Evolutionary conservation across 2,797 vertebrate species (phyloP), one percentile per base, ranked within the genome.

Genomic region (Phoebastria nigripes): DNA sequence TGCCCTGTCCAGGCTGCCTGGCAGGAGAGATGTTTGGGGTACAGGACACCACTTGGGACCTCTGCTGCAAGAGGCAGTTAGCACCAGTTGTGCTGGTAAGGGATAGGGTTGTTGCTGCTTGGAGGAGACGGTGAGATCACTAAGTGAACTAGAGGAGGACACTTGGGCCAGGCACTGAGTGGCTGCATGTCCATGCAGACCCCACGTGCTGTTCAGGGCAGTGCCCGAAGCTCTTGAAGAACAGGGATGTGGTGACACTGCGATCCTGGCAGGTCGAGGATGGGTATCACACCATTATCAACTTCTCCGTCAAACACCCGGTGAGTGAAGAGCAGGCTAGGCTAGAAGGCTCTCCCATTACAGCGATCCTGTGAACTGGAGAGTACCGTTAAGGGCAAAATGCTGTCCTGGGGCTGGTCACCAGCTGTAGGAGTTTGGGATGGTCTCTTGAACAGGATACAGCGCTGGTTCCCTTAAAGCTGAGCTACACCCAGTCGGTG

Each of bases 271-370:
- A 82, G 71, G 96, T 14, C 22, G 33, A 51, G 41, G 98, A 98
- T 15, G 97, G 98, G 3, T 98, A 98, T 80, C 98, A 98, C 59
- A 56, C 98, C 17, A 98, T 98, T 56, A 65, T 97, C 35, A 97
- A 98, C 97, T 98, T 97, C 97, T 98, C 98, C 0, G 97, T 98
- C 92, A 98, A 98, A 95, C 98, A 98, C 94, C 97, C 95, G 82
- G 98, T 98, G 97, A 13, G 97, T 44, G 24, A 62, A 9, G 41
- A 26, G 12, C 0, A 2, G 21, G 24, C 26, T 25, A 44, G 26
- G 17, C 47, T 22, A 15, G 39, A 17, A 6, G 41, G 29, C 39
- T 54, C 16, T 49, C 25, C 52, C 5, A 0, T 51, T 33, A 26
- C 21, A 11, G n/a, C 11, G 54, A n/a, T 17, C 44, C 22, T 1